Conservation (phyloP, 2,888 invertebrate genomes). For the Zeuzera pyrina region DNA sequence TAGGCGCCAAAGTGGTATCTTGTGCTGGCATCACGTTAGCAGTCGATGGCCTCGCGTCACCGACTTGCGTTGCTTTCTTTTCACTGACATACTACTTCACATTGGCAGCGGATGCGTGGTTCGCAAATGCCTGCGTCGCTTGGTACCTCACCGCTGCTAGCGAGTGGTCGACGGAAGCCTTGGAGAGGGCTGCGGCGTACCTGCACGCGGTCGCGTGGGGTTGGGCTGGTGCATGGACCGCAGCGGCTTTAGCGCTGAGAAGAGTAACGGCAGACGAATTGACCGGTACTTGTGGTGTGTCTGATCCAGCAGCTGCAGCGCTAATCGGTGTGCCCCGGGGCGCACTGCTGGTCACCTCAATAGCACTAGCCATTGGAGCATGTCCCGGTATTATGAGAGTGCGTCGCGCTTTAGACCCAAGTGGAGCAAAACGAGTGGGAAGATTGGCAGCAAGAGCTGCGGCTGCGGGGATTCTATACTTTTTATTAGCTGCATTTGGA, state of each 20-base stretch:
- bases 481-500: slow-evolving; percentile 79
- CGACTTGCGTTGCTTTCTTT: slow-evolving; percentile 82
- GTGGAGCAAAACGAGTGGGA: slow-evolving; percentile 80
- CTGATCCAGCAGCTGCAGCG: slow-evolving; percentile 72
- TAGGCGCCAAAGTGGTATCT: slow-evolving; percentile 52
- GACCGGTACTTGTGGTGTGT: slow-evolving; percentile 87
- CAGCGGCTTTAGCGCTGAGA: slow-evolving; percentile 84
- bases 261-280: slow-evolving; percentile 85
- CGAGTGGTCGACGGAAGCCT: slow-evolving; percentile 94
- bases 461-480: slow-evolving; percentile 84
- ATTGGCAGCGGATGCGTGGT: slow-evolving; percentile 87
- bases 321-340: slow-evolving; percentile 76
- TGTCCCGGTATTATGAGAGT: slow-evolving; percentile 85
- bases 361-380: slow-evolving; percentile 81
- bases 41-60: slow-evolving; percentile 62
- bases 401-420: slow-evolving; percentile 64
- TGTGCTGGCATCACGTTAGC: slow-evolving; percentile 53
- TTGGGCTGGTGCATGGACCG: slow-evolving; percentile 87
- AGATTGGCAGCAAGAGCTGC: slow-evolving; percentile 83
- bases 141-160: slow-evolving; percentile 93
- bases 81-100: slow-evolving; percentile 84
- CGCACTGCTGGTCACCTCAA: slow-evolving; percentile 77
- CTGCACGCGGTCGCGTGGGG: slow-evolving; percentile 93
- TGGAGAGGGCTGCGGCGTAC: slow-evolving; percentile 88
- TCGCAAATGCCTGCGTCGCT: slow-evolving; percentile 89